Percentiles rank a stretch among this genome's conserved stretches.
These are phyloP conservation scores for Notarius quadriscutis DNA, from an alignment of 2,113 vertebrate genomes.

Conservation along the genomic window DNA sequence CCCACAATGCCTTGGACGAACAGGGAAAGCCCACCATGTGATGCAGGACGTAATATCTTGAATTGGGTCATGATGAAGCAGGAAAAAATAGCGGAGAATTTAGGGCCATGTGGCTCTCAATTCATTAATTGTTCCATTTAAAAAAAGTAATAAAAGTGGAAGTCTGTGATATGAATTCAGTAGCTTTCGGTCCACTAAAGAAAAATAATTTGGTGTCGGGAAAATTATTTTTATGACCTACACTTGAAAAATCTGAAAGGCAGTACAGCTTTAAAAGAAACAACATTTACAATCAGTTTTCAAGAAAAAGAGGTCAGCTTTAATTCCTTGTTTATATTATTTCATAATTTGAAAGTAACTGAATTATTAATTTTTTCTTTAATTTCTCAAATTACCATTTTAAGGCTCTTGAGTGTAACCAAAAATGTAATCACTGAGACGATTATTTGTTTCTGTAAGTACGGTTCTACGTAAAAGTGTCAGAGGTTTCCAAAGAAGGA, in stretches of 20 bases:
- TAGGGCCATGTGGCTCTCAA: too few relatives aligned
- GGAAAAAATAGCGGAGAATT: too few relatives aligned
- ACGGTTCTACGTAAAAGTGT: neutral
- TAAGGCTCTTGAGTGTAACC: neutral
- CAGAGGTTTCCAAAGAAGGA: neutral
- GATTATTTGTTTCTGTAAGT: neutral
- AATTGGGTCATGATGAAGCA: too few relatives aligned
- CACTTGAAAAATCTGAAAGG: neutral
- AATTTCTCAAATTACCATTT: neutral
- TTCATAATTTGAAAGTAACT: neutral
- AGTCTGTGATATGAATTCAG: too few relatives aligned
- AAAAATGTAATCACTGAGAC: neutral
- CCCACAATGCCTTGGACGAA: too few relatives aligned
- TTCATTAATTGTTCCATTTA: too few relatives aligned
- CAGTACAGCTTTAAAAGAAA: neutral
- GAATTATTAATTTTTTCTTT: neutral
- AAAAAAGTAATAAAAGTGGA: too few relatives aligned
- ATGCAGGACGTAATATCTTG: too few relatives aligned
- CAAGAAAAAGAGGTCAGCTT: neutral
- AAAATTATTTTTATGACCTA: too few relatives aligned
- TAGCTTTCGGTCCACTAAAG: too few relatives aligned
- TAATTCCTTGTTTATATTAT: neutral
- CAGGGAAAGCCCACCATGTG: too few relatives aligned
- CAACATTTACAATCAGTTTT: neutral
- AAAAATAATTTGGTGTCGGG: too few relatives aligned